Percentiles rank a stretch among this genome's conserved stretches.
Conservation (phyloP, 1,140 invertebrate species). For the Tenebrio molitor region DNA sequence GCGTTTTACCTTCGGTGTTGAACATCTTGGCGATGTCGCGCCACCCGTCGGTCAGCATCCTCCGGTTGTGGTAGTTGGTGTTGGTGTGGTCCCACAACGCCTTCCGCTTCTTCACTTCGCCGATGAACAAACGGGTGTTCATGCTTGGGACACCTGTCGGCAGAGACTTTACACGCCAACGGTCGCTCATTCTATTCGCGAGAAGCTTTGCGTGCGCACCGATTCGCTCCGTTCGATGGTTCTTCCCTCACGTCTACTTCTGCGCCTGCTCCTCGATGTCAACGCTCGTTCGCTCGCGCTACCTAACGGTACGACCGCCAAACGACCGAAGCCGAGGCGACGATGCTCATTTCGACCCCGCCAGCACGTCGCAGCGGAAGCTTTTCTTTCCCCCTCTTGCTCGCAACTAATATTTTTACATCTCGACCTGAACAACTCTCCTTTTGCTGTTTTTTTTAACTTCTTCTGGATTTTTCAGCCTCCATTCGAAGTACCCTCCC, state of each 20-base stretch:
- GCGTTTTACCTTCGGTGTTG: conserved; percentile 66
- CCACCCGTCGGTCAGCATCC: conserved; percentile 67
- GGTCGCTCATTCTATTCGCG: conserved; percentile 26
- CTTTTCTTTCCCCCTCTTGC: too few relatives aligned
- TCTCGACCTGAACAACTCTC: too few relatives aligned
- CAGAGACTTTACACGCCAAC: conserved; percentile 8
- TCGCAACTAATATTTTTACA: too few relatives aligned
- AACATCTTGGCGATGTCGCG: conserved; percentile 67
- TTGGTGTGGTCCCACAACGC: conserved; percentile 68
- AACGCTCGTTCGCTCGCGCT: conserved; percentile 36
- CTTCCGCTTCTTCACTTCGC: conserved; percentile 67
- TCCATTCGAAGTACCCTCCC: too few relatives aligned
- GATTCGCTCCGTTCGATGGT: conserved; percentile 15
- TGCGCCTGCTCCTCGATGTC: neutral
- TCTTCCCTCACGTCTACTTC: conserved; percentile 21
- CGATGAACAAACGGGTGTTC: conserved; percentile 66
- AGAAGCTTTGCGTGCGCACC: conserved; percentile 22
- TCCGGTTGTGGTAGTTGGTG: conserved; percentile 67
- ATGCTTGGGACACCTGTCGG: conserved; percentile 63
- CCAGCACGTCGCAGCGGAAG: too few relatives aligned
- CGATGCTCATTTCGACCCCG: too few relatives aligned
- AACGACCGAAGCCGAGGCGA: too few relatives aligned
- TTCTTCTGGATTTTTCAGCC: too few relatives aligned
- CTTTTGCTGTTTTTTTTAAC: too few relatives aligned
- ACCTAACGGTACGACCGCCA: too few relatives aligned